Conservation (phyloP, 1,140 invertebrate species). For the Hestina assimilis region DNA sequence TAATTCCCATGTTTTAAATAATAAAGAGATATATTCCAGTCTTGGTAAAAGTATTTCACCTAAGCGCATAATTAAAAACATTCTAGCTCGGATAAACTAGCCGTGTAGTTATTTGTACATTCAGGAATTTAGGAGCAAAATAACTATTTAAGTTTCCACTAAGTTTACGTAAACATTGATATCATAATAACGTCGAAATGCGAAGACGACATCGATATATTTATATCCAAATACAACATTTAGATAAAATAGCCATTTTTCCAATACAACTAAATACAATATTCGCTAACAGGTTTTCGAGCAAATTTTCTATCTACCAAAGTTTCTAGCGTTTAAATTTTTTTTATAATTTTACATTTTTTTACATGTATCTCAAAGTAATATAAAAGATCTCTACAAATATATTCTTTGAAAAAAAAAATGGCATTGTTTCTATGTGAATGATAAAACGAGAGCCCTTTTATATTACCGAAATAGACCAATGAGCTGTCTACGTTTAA, state of each 20-base stretch:
- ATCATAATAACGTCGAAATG: too few species aligned
- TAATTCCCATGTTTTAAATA: constrained; percentile 39
- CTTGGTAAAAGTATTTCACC: constrained; percentile 54
- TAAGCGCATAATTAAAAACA: constrained; percentile 46
- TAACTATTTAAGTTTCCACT: constrained; percentile 28
- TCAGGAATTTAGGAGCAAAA: constrained; percentile 68
- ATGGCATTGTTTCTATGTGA: not conserved
- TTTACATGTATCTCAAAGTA: not conserved
- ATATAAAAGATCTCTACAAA: constrained; percentile 3
- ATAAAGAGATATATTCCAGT: constrained; percentile 62
- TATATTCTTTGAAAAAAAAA: not conserved
- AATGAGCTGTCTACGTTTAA: constrained; percentile 17
- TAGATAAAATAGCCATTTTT: constrained; percentile 49
- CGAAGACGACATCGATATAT: too few species aligned
- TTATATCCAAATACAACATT: constrained; percentile 52
- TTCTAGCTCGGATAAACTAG: constrained; percentile 52
- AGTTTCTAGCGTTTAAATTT: constrained; percentile 55
- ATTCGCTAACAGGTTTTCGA: constrained; percentile 39
- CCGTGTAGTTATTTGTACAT: constrained; percentile 66
- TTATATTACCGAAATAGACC: constrained; percentile 18
- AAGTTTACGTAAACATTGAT: too few species aligned
- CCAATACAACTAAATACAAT: constrained; percentile 50
- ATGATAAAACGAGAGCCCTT: constrained; percentile 25
- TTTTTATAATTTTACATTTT: constrained; percentile 9
- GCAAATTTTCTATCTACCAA: constrained; percentile 53